Conservation (phyloP, 2,113 vertebrate genomes). For the Salvelinus sp. region DNA sequence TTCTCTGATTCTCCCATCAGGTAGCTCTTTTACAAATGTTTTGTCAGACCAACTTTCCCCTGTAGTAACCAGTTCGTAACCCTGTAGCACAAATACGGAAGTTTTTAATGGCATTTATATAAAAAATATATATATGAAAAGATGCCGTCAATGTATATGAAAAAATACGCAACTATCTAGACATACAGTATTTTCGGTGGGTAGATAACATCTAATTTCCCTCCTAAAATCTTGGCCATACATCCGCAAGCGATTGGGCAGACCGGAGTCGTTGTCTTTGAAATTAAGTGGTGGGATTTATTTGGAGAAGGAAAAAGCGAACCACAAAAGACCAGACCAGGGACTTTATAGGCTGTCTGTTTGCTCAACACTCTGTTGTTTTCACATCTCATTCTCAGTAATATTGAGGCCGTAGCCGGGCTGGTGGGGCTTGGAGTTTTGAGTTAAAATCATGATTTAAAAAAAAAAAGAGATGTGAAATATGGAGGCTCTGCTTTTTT, state of each 20-base stretch:
- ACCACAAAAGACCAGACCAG: constrained; percentile 37
- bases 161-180: constrained; percentile 54
- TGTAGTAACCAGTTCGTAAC: too few relatives aligned
- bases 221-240: constrained; percentile 25
- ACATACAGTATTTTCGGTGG: constrained; percentile 43
- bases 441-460: constrained; percentile 1
- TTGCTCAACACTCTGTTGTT: constrained; percentile 52
- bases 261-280: constrained; percentile 41
- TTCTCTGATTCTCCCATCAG: too few relatives aligned
- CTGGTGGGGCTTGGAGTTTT: too few relatives aligned
- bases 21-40: too few relatives aligned
- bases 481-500: not conserved
- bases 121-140: too few relatives aligned
- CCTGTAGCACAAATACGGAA: too few relatives aligned
- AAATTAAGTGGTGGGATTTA: constrained; percentile 53
- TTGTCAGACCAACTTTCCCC: too few relatives aligned
- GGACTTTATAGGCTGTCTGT: constrained; percentile 53
- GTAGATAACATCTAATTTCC: constrained; percentile 50
- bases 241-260: constrained; percentile 66
- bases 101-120: too few relatives aligned
- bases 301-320: constrained; percentile 42
- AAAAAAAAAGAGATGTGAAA: not conserved
- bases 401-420: too few relatives aligned
- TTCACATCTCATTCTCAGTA: constrained; percentile 35
- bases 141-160: not conserved